Base-by-base conservation (phyloP, 2,113 vertebrate genomes). In the Balaenoptera acutorostrata region DNA sequence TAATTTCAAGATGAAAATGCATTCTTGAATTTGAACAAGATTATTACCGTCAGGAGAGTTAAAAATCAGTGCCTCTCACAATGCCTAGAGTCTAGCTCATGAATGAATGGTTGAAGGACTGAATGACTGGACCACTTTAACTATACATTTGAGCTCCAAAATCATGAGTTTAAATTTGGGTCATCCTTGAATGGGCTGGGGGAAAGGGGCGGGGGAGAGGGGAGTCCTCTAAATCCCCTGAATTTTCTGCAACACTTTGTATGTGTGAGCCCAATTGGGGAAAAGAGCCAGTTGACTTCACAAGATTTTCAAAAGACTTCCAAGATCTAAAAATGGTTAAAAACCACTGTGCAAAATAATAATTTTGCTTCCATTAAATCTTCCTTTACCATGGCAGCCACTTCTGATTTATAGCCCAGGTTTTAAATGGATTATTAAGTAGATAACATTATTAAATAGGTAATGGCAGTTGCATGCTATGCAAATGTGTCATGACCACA, bases 351-450 rank as follows among this genome's bases (percentile, higher is more conserved):
- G 44, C 95, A 93, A 96, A 96, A 96, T 33, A 69, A 61, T 87
- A 98, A 94, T 77, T 85, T 77, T 59, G 81, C 33, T 88, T 90
- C 95, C 93, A 72, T 61, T 95, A 97, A 95, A 95, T 82, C 52
- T 80, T 46, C 44, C 49, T 63, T 95, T 87, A 92, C 41, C 49
- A 72, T 72, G 80, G 78, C 88, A 5, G 15, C 87, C 92, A 96
- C 95, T 94, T 98, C 66, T 95, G 95, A 97, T 69, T 9, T 96
- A 71, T 41, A 95, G 96, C 68, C 85, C 75, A 77, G 23, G 52
- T 46, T 93, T 75, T 97, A 97, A 98, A 88, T 92, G 92, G 78
- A 93, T 95, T 97, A 98, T 90, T 92, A 97, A 98, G 96, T 72
- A 97, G 85, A 92, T 97, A 96, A 94, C 17, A 87, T 94, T 96